phyloP scores from a whole-genome alignment of 1,140 invertebrate genomes.

The Thaumetopoea pityocampa region DNA sequence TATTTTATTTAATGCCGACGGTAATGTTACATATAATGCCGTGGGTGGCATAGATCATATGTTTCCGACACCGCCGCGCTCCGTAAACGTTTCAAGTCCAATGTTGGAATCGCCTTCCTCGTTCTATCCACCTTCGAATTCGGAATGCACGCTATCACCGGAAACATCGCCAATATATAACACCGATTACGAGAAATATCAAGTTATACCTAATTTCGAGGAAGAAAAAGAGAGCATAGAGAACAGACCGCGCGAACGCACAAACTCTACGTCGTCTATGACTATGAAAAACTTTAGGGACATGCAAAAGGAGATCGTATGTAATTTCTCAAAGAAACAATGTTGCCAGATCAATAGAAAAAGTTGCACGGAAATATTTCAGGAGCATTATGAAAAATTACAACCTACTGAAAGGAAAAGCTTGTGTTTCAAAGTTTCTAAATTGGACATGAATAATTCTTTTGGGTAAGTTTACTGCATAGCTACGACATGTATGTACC shows the following conservation, averaged over 20 bases:
- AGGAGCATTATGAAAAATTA: conserved; percentile 40
- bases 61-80: conserved; percentile 48
- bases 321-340: conserved; percentile 40
- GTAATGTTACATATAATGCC: conserved; percentile 5
- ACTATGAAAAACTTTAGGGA: conserved; percentile 58
- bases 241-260: conserved; percentile 18
- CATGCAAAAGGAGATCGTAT: conserved; percentile 44
- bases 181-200: conserved; percentile 46
- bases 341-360: conserved; percentile 44
- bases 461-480: conserved; percentile 41
- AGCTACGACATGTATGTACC: no score
- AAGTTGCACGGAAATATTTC: conserved; percentile 41
- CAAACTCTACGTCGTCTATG: conserved; percentile 28
- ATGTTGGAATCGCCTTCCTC: conserved; percentile 34
- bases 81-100: conserved; percentile 42
- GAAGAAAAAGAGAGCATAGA: conserved; percentile 16
- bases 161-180: conserved; percentile 38
- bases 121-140: conserved; percentile 26
- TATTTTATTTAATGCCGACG: conserved; percentile 3
- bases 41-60: conserved; percentile 15
- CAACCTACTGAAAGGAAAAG: conserved; percentile 29
- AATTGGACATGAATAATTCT: conserved; percentile 38
- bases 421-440: conserved; percentile 39
- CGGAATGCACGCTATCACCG: conserved; percentile 37
- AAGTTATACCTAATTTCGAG: conserved; percentile 29